phyloP scores from a whole-genome alignment of 2,113 vertebrate genomes.

The Erythrolamprus reginae region DNA sequence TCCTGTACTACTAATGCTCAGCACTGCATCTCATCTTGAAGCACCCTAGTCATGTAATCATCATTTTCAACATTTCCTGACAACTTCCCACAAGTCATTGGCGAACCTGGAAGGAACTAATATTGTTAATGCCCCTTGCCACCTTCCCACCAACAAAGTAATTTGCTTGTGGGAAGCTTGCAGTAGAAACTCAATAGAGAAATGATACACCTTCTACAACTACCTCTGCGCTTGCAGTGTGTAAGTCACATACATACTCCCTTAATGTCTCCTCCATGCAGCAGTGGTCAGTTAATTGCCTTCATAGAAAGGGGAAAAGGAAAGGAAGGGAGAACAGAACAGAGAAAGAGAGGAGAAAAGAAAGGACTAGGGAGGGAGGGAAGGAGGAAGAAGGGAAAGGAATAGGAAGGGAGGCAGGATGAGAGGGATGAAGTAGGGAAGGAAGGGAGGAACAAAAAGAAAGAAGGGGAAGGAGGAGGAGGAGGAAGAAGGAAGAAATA shows the following conservation, averaged over 20 bases:
- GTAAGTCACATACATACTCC: neutral
- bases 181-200: neutral
- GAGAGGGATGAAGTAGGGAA: no score
- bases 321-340: neutral
- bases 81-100: neutral
- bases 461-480: no score
- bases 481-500: no score
- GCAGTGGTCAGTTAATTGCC: neutral
- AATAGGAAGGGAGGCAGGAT: no score
- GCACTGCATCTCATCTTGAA: neutral
- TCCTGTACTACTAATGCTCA: neutral
- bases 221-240: neutral
- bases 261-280: neutral
- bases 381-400: no score
- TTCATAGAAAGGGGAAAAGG: neutral
- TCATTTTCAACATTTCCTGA: neutral
- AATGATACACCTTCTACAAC: neutral
- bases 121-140: neutral
- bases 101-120: neutral
- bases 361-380: neutral
- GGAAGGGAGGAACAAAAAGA: no score
- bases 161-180: neutral
- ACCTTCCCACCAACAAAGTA: neutral
- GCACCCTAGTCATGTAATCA: neutral
- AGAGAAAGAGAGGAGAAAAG: neutral